A percentile compares a stretch with the other conserved stretches of the same genome.
Conservation (phyloP, 2,888 invertebrate genomes). For the Eupithecia dodoneata region DNA sequence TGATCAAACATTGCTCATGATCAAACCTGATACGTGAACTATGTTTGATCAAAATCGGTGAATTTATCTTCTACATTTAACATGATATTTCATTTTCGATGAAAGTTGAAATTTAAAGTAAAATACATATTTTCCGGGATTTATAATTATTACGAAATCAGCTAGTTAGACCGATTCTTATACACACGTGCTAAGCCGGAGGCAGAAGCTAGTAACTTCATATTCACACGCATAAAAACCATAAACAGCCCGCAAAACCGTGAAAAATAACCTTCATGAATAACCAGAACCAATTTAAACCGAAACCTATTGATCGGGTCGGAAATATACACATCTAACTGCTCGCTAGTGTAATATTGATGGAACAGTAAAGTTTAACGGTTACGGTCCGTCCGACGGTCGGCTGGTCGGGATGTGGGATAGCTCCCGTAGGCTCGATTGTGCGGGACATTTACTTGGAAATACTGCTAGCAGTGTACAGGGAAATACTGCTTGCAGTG, state of each 20-base stretch:
- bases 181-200: background rate
- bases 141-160: too few species aligned
- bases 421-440: conserved; percentile 32
- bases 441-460: conserved; percentile 20
- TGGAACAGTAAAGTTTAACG: conserved; percentile 35
- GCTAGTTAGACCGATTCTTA: background rate
- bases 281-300: conserved; percentile 4
- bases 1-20: too few species aligned
- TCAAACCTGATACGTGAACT: background rate
- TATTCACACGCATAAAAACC: background rate
- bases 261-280: conserved; percentile 8
- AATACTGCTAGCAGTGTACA: conserved; percentile 24
- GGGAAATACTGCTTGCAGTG: background rate
- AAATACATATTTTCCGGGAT: too few species aligned
- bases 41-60: background rate
- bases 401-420: conserved; percentile 10
- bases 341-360: conserved; percentile 25
- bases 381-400: conserved; percentile 20
- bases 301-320: conserved; percentile 5
- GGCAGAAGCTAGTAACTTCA: background rate
- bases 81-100: too few species aligned
- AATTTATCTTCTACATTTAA: too few species aligned
- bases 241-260: background rate
- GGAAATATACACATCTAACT: conserved; percentile 25
- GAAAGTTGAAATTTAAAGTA: too few species aligned